Evolutionary conservation across 1,140 invertebrate genomes (phyloP), one percentile per base, ranked within the genome.

Genomic region (Ips typographus): DNA sequence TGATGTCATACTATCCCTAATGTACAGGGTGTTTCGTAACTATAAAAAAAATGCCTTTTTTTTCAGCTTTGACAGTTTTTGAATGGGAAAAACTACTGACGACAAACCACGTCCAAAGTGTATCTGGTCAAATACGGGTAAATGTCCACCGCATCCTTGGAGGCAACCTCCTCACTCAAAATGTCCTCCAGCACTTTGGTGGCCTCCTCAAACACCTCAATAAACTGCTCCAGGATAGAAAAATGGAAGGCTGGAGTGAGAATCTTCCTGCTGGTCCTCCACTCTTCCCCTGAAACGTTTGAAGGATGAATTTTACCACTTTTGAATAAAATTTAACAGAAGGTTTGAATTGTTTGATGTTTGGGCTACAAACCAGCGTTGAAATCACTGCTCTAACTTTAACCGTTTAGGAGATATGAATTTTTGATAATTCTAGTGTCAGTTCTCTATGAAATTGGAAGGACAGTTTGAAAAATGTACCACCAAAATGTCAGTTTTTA

Each of bases 191-290:
- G 75, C 43, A 85, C 80, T 4, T 81, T 74, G 39, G 87, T 83
- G 72, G 94, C 89, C 57, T 87, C 83, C 71, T 91, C 89, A 78
- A 95, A 94, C 2, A 85, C 77, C 77, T 82, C 75, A 72, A 84
- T 77, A 85, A 94, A 96, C 73, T 89, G 85, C 58, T 94, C 88
- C 2, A 96, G 80, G 60, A 95, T 92, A 75, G 89, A 89, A 75
- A 94, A 94, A 80, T 95, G 94, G 77, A 96, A 96, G 0, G 93
- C 89, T 4, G 94, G 94, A 1, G 92, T 91, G 4, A 96, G 81
- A 57, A 95, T 84, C 80, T 92, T 94, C 36, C 94, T 83, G n/a
- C 91, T 82, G 8, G 82, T 81, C 55, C 86, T 85, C 94, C 94
- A 96, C 77, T 92, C 92, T 22, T 78, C 73, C 43, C 85, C 85